These are phyloP conservation scores for Aldabrachelys gigantea DNA, from an alignment of 2,113 vertebrate genomes.

Conservation along the genomic window DNA sequence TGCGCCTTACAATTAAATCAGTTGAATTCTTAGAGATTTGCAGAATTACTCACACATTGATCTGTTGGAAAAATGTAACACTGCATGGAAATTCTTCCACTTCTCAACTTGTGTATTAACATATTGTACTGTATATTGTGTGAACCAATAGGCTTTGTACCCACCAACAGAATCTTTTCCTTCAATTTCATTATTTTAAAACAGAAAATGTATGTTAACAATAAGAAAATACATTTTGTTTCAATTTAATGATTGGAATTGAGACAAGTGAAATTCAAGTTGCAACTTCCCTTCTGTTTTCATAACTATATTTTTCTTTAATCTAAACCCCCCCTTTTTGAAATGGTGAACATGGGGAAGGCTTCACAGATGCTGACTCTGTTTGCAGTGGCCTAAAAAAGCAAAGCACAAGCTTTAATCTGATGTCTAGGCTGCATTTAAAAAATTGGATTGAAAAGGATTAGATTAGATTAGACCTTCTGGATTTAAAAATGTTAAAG, in stretches of 20 bases:
- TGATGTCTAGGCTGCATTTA: constrained; percentile 94
- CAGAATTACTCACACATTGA: background rate
- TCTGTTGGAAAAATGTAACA: background rate
- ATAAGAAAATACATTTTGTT: background rate
- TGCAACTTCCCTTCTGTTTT: background rate
- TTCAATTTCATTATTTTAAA: background rate
- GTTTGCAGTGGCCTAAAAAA: constrained; percentile 89
- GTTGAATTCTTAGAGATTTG: background rate
- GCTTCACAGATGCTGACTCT: constrained; percentile 87
- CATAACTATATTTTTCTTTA: constrained; percentile 9
- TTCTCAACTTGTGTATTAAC: background rate
- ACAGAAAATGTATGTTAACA: background rate
- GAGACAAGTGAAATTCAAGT: background rate
- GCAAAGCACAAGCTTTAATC: constrained; percentile 90
- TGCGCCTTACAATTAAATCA: background rate
- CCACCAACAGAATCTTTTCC: background rate
- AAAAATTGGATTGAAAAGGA: constrained; percentile 99
- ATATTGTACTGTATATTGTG: background rate
- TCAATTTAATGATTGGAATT: background rate
- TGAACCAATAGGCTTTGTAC: background rate
- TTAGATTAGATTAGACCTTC: constrained; percentile 98
- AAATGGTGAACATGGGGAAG: constrained; percentile 52
- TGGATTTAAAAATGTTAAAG: constrained; percentile 96
- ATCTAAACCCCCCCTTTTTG: constrained; percentile 47
- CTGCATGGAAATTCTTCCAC: background rate